phyloP scores from a whole-genome alignment of 2,888 invertebrate genomes.

The Agonopterix alstromeriana region DNA sequence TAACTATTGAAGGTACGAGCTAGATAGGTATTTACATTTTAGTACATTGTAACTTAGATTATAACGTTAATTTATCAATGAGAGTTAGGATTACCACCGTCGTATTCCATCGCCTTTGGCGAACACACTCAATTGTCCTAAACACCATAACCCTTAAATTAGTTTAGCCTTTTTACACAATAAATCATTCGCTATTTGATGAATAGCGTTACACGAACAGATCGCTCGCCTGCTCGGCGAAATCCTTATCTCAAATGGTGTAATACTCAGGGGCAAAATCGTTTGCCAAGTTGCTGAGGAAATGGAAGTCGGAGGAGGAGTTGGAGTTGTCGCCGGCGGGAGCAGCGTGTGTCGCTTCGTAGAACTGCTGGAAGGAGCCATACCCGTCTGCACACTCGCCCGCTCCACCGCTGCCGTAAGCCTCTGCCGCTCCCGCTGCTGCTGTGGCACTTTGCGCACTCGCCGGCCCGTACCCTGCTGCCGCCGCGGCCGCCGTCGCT shows the following conservation, averaged over 20 bases:
- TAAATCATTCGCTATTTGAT: conserved; percentile 6
- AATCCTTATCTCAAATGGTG: conserved; percentile 77
- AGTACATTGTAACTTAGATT: conserved; percentile 43
- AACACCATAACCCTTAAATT: conserved; percentile 31
- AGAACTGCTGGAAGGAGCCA: conserved; percentile 84
- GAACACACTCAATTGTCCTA: conserved; percentile 32
- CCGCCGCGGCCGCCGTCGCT: conserved; percentile 37
- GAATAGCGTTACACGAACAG: conserved; percentile 59
- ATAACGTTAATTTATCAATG: conserved; percentile 39
- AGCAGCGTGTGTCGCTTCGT: conserved; percentile 74
- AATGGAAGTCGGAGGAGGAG: conserved; percentile 96
- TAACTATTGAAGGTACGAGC: conserved; percentile 25
- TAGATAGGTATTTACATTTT: conserved; percentile 59
- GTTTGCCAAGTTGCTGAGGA: conserved; percentile 93
- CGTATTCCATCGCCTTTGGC: conserved; percentile 44
- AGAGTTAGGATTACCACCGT: conserved; percentile 32
- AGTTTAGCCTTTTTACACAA: conserved; percentile 8
- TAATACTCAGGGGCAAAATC: conserved; percentile 96
- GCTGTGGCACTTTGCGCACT: conserved; percentile 35
- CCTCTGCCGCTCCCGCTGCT: conserved; percentile 52
- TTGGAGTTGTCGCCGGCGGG: conserved; percentile 87
- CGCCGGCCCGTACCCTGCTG: conserved; percentile 24
- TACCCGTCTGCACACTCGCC: conserved; percentile 81
- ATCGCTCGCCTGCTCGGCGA: conserved; percentile 72
- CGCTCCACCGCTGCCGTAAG: conserved; percentile 37